phyloP scores from a whole-genome alignment of 2,113 vertebrate species.

The Cephalopholis sonnerati region DNA sequence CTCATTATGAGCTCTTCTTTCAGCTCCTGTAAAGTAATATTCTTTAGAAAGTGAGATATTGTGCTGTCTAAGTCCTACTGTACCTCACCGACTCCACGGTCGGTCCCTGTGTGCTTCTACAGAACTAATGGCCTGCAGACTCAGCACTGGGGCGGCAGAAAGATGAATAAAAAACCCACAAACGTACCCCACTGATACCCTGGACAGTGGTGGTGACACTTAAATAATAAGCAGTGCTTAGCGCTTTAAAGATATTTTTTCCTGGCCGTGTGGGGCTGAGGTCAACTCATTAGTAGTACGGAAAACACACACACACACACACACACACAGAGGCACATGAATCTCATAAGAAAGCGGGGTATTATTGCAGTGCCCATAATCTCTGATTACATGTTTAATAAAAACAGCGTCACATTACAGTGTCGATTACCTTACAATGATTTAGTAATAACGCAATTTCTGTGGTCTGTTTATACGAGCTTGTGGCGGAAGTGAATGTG shows the following conservation, averaged over 20 bases:
- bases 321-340: slow-evolving; percentile 6
- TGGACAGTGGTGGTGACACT: slow-evolving; percentile 69
- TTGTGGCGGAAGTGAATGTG: slow-evolving; percentile 14
- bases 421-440: slow-evolving; percentile 32
- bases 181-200: slow-evolving; percentile 65
- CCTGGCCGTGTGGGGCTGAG: slow-evolving; percentile 58
- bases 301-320: slow-evolving; percentile 46
- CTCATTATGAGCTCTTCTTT: slow-evolving; percentile 66
- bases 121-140: slow-evolving; percentile 72
- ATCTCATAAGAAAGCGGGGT: slow-evolving; percentile 45
- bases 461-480: slow-evolving; percentile 26
- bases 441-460: slow-evolving; percentile 37
- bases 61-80: slow-evolving; percentile 46
- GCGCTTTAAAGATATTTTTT: slow-evolving; percentile 68
- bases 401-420: slow-evolving; percentile 48
- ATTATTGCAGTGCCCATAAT: slow-evolving; percentile 56
- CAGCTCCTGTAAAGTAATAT: slow-evolving; percentile 52
- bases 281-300: slow-evolving; percentile 74
- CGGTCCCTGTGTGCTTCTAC: slow-evolving; percentile 55
- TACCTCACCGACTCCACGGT: slow-evolving; percentile 49
- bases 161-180: slow-evolving; percentile 67
- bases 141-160: slow-evolving; percentile 66
- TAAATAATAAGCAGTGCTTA: slow-evolving; percentile 81
- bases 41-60: slow-evolving; percentile 62
- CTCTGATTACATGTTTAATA: slow-evolving; percentile 72